Conservation (phyloP, 2,797 vertebrate genomes). For the Intellagama lesueurii region DNA sequence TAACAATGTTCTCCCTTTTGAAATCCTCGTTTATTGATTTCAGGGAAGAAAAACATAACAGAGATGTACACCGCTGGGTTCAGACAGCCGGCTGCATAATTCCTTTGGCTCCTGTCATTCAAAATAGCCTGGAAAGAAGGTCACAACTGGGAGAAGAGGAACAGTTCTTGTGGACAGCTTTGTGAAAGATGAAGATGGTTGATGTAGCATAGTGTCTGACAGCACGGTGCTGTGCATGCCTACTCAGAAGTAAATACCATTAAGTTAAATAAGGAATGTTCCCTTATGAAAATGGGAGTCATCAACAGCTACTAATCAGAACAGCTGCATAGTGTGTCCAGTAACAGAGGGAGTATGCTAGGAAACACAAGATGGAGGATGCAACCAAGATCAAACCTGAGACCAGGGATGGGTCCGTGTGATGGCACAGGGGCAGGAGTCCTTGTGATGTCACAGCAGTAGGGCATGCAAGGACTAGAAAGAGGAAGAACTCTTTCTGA, state of each 20-base stretch:
- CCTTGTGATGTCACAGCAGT: too few relatives aligned
- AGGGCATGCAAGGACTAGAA: too few relatives aligned
- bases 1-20: slow-evolving; percentile 63
- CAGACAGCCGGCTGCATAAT: slow-evolving; percentile 57
- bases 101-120: slow-evolving; percentile 67
- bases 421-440: too few relatives aligned
- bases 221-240: not conserved
- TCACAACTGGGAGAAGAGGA: slow-evolving; percentile 44
- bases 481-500: too few relatives aligned
- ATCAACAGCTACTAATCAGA: too few relatives aligned
- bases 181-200: not conserved
- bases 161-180: slow-evolving; percentile 6
- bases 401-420: too few relatives aligned
- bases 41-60: slow-evolving; percentile 62
- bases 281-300: not conserved
- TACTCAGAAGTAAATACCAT: not conserved
- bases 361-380: too few relatives aligned
- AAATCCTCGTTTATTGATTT: slow-evolving; percentile 69
- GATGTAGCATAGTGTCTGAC: not conserved
- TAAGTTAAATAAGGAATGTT: not conserved
- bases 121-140: slow-evolving; percentile 42
- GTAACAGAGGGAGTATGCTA: too few relatives aligned
- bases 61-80: slow-evolving; percentile 45
- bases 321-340: too few relatives aligned
- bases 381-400: too few relatives aligned